Base-by-base conservation (phyloP, 2,113 vertebrate species). In the Rutilus rutilus region DNA sequence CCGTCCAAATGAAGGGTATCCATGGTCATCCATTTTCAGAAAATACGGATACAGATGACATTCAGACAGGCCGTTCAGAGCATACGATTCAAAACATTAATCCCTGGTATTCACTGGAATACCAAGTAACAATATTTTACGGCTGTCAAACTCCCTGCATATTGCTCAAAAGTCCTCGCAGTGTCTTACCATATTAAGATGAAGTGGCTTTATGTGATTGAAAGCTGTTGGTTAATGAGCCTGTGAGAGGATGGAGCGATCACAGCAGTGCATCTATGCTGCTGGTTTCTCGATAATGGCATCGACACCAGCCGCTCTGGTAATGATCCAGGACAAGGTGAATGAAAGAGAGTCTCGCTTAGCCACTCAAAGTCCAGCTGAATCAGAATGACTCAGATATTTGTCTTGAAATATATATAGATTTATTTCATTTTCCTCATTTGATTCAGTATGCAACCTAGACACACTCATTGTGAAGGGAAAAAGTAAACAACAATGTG, bases 241-340 rank as follows among this genome's bases (percentile, higher is more conserved):
- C 92, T 59, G 85, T 87, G 71, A 92, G 90, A 91, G 87, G 89
- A 91, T 84, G 88, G 90, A 91, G 87, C 88, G 91, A 91, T 90
- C 87, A 87, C 82, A 87, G 88, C 88, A 90, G 91, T 89, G 86
- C 87, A 84, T 84, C 90, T 83, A 89, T 91, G 90, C 92, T 92
- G 91, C 92, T 92, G 92, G 93, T 90, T 94, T 86, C 87, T 87
- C 81, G 54, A 88, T 88, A 89, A 88, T 87, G 84, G 71, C 67
- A 75, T 86, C 83, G 82, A 85, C 86, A 86, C 79, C 90, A 90
- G 54, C 45, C 62, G 25, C 82, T 36, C 83, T 74, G 88, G 88
- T 93, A 94, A 94, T 93, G 93, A 92, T 85, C 90, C 92, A 83
- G 88, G 75, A 59, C 85, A 60, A 85, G 89, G 87, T 92, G 91